phyloP scores from a whole-genome alignment of 2,888 invertebrate species.

The Leucania comma region DNA sequence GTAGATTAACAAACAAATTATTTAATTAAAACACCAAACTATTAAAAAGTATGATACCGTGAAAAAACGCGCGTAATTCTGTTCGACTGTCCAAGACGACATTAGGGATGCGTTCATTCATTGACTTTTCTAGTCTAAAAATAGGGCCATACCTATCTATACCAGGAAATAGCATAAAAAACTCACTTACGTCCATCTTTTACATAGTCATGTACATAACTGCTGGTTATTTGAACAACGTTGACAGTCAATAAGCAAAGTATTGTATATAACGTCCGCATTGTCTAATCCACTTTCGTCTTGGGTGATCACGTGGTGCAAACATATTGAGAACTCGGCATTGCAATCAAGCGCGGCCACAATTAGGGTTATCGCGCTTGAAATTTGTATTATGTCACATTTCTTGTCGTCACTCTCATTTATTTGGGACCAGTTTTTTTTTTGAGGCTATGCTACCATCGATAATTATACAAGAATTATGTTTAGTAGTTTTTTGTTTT shows the following conservation, averaged over 20 bases:
- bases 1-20: too few species aligned
- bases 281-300: constrained; percentile 62
- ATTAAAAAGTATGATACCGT: too few species aligned
- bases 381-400: neutral
- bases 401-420: neutral
- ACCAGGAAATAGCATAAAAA: neutral
- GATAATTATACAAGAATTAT: too few species aligned
- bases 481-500: too few species aligned
- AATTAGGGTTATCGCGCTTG: constrained; percentile 51
- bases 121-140: too few species aligned
- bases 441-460: neutral
- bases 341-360: constrained; percentile 55
- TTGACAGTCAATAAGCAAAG: constrained; percentile 57
- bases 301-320: constrained; percentile 50
- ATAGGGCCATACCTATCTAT: too few species aligned
- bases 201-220: constrained; percentile 78
- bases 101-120: too few species aligned
- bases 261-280: constrained; percentile 60
- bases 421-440: neutral
- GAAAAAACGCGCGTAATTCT: too few species aligned
- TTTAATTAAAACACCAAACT: too few species aligned
- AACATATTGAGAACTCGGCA: constrained; percentile 41
- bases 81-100: too few species aligned
- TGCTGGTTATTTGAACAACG: constrained; percentile 27
- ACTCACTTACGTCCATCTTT: constrained; percentile 84